Percentiles rank a stretch among this genome's conserved stretches.
Evolutionary conservation across 2,888 invertebrate genomes (phyloP).

Genomic region (Cordilura impudica): DNA sequence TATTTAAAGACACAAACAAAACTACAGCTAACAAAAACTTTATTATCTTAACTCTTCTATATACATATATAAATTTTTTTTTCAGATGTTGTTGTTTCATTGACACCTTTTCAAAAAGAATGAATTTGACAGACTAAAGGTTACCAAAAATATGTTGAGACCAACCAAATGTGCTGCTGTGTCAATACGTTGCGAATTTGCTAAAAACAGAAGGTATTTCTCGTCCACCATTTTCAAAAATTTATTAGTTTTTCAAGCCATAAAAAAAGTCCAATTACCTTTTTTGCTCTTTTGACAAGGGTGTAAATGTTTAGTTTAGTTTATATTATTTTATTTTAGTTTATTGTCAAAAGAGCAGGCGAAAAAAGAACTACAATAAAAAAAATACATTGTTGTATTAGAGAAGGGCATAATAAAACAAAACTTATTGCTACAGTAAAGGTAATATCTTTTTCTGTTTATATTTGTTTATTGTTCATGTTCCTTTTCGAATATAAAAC

Average conservation of each 20-base stretch:
- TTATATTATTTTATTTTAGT: conserved; percentile 22
- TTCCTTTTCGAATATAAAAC: conserved; percentile 12
- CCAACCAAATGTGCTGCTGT: too few species aligned
- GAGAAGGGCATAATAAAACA: conserved; percentile 17
- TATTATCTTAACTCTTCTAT: conserved; percentile 58
- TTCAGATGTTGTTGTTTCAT: background rate
- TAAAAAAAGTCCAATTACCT: conserved; percentile 45
- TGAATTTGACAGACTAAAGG: conserved; percentile 23
- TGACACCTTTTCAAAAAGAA: conserved; percentile 47
- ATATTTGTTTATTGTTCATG: conserved; percentile 31
- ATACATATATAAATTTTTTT: too few species aligned
- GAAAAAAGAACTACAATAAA: background rate
- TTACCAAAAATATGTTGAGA: too few species aligned
- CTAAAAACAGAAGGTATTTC: background rate
- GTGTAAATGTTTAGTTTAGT: conserved; percentile 41
- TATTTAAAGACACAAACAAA: background rate
- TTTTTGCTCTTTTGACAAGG: conserved; percentile 45
- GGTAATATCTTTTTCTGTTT: conserved; percentile 28
- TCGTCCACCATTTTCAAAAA: conserved; percentile 20
- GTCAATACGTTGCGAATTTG: background rate
- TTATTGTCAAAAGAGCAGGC: conserved; percentile 22
- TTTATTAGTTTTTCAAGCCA: conserved; percentile 1
- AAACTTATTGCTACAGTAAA: conserved; percentile 40
- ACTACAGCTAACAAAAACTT: conserved; percentile 16
- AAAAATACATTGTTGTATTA: background rate